Percentiles rank a stretch among this genome's conserved stretches.
Evolutionary conservation across 2,797 vertebrate species (phyloP).

Genomic region (Notolepis coatsorum): DNA sequence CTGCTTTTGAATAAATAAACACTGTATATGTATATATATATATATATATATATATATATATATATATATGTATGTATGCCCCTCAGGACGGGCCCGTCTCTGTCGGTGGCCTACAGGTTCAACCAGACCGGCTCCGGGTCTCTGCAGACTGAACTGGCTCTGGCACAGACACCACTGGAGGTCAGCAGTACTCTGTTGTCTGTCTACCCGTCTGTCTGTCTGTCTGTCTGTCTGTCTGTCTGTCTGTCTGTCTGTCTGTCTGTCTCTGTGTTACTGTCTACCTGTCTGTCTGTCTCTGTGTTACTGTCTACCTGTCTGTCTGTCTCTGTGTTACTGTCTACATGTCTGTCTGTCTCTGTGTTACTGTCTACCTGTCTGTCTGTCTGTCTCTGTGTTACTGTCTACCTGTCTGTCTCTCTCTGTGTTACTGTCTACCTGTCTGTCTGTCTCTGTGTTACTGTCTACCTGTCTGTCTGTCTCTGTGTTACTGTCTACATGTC

Average conservation of each 20-base stretch:
- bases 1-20: too few relatives aligned
- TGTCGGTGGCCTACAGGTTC: constrained; percentile 77
- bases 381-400: not conserved
- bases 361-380: not conserved
- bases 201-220: not conserved
- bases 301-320: not conserved
- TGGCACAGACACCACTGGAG: constrained; percentile 87
- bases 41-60: too few relatives aligned
- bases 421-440: too few relatives aligned
- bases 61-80: too few relatives aligned
- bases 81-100: constrained; percentile 63
- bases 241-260: too few relatives aligned
- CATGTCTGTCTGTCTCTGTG: too few relatives aligned
- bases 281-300: not conserved
- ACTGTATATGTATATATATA: too few relatives aligned
- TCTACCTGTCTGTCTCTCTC: not conserved
- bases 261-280: not conserved
- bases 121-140: constrained; percentile 81
- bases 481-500: not conserved
- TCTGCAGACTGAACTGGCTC: constrained; percentile 85
- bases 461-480: not conserved
- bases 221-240: not conserved
- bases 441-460: not conserved
- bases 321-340: too few relatives aligned
- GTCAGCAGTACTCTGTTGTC: constrained; percentile 62